phyloP scores from a whole-genome alignment of 2,888 invertebrate genomes.

The Cataglyphis rosenhaueri region DNA sequence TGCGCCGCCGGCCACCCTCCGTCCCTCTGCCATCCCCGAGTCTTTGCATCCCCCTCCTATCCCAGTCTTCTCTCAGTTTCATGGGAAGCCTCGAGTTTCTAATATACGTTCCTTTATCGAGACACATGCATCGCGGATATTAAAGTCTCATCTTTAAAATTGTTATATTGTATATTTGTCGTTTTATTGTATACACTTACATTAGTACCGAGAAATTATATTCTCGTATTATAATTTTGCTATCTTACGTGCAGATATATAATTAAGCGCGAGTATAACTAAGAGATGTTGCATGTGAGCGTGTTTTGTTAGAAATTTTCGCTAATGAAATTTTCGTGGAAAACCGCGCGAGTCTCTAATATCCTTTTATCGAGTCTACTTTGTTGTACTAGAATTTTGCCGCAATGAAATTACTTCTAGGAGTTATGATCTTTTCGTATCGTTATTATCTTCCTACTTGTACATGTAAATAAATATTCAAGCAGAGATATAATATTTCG shows the following conservation, averaged over 20 bases:
- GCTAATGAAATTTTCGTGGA: slow-evolving; percentile 46
- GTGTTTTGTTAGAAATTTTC: slow-evolving; percentile 23
- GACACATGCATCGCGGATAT: slow-evolving; percentile 6
- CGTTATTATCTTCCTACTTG: background rate
- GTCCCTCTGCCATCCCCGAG: slow-evolving; percentile 43
- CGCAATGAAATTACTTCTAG: slow-evolving; percentile 7
- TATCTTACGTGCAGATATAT: background rate
- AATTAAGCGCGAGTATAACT: slow-evolving; percentile 2
- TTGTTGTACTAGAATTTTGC: slow-evolving; percentile 4
- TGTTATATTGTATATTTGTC: background rate
- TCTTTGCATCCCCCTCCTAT: slow-evolving; percentile 58
- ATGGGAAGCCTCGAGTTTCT: slow-evolving; percentile 6
- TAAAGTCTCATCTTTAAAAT: slow-evolving; percentile 10
- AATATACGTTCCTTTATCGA: slow-evolving; percentile 42
- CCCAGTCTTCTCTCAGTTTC: slow-evolving; percentile 52
- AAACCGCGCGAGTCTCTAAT: slow-evolving; percentile 36
- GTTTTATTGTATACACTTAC: background rate
- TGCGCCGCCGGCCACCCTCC: slow-evolving; percentile 64
- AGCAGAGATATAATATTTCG: slow-evolving; percentile 2
- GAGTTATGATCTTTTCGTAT: slow-evolving; percentile 30
- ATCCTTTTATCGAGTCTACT: slow-evolving; percentile 19
- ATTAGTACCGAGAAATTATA: background rate
- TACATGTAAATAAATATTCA: slow-evolving; percentile 8
- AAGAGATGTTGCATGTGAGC: background rate
- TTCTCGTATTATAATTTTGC: background rate